These are phyloP conservation scores for Nephrotoma guestfalica DNA, from an alignment of 2,888 invertebrate species.

Conservation along the genomic window DNA sequence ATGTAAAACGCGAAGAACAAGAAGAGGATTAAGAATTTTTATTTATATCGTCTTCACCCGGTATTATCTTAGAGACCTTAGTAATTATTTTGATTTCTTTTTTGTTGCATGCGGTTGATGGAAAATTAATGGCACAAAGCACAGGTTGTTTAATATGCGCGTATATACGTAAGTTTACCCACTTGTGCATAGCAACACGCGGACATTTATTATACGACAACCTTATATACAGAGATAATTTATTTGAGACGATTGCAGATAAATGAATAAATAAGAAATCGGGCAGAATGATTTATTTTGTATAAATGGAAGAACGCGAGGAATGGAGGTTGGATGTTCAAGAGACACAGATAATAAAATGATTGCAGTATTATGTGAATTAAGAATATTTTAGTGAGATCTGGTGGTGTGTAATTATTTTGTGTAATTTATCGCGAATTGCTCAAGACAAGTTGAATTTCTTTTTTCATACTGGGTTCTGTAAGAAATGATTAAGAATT, in stretches of 20 bases:
- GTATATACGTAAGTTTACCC: background rate
- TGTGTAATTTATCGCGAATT: background rate
- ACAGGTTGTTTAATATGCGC: background rate
- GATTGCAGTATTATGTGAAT: background rate
- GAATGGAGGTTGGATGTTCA: background rate
- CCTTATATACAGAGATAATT: background rate
- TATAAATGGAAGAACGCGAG: background rate
- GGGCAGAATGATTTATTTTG: background rate
- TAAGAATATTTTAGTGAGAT: background rate
- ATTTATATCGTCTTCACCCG: background rate
- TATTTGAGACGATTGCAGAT: background rate
- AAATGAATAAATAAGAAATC: background rate
- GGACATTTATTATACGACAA: background rate
- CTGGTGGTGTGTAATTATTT: background rate
- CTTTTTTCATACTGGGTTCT: background rate
- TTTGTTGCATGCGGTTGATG: background rate
- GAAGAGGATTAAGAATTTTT: background rate
- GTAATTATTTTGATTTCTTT: background rate
- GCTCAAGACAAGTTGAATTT: background rate
- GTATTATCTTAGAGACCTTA: background rate
- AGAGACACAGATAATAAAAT: background rate
- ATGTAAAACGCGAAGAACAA: background rate
- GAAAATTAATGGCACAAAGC: background rate
- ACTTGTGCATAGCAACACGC: background rate
- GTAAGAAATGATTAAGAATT: background rate